phyloP scores from a whole-genome alignment of 1,140 invertebrate genomes.

The Druon quercuslanigerum region DNA sequence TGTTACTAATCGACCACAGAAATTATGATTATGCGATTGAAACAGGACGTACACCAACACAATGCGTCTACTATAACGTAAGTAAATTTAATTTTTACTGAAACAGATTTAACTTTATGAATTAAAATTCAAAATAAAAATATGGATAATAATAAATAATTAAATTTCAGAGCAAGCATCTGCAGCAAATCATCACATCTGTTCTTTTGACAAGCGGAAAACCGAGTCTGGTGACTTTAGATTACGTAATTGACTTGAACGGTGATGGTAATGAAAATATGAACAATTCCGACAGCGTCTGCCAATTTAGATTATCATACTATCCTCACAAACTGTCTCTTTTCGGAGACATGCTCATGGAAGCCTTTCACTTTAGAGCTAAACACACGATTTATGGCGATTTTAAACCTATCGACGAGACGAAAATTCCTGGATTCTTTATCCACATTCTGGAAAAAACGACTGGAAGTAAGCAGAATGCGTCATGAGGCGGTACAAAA shows the following conservation, averaged over 20 bases:
- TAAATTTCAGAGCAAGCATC: slow-evolving; percentile 83
- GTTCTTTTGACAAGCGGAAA: slow-evolving; percentile 85
- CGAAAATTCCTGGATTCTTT: slow-evolving; percentile 85
- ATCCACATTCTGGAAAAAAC: slow-evolving; percentile 88
- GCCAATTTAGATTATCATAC: slow-evolving; percentile 89
- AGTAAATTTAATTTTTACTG: slow-evolving; percentile 65
- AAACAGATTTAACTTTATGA: slow-evolving; percentile 39
- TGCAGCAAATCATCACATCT: slow-evolving; percentile 88
- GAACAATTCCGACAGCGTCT: slow-evolving; percentile 65
- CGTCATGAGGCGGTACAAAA: background rate
- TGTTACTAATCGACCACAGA: slow-evolving; percentile 90
- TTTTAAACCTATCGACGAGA: slow-evolving; percentile 83
- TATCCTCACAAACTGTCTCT: slow-evolving; percentile 86
- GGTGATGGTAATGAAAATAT: slow-evolving; percentile 64
- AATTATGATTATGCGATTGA: slow-evolving; percentile 90
- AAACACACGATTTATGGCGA: slow-evolving; percentile 86
- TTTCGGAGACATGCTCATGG: slow-evolving; percentile 83
- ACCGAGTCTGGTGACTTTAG: slow-evolving; percentile 85
- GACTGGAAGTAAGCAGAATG: background rate
- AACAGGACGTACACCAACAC: slow-evolving; percentile 83
- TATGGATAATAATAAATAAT: slow-evolving; percentile 41
- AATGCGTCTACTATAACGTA: slow-evolving; percentile 93
- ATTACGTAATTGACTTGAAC: slow-evolving; percentile 83
- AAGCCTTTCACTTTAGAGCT: slow-evolving; percentile 81
- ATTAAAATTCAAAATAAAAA: slow-evolving; percentile 35